A percentile compares a stretch with the other conserved stretches of the same genome.
Conservation (phyloP, 2,797 vertebrate genomes). For the Peromyscus attwateri region DNA sequence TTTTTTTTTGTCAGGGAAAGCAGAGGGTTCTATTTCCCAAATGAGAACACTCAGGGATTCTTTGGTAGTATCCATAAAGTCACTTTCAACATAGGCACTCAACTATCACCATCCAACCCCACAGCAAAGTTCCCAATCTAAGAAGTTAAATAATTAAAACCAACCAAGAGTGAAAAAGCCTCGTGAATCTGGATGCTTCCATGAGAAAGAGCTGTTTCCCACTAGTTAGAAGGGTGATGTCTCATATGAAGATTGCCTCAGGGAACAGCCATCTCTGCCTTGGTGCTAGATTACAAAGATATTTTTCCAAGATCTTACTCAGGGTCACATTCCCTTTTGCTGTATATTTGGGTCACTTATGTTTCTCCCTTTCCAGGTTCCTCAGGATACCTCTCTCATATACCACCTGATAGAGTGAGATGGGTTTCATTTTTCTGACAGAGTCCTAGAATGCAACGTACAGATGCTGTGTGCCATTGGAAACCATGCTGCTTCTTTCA, state of each 20-base stretch:
- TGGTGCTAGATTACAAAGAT: not conserved
- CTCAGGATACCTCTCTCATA: not conserved
- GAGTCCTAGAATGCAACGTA: not conserved
- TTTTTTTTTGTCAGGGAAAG: not conserved
- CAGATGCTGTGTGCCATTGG: not conserved
- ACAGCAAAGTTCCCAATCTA: not conserved
- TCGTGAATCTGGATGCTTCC: not conserved
- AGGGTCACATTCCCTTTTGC: not conserved
- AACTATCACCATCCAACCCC: not conserved
- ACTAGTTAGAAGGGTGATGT: not conserved
- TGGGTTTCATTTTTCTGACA: not conserved
- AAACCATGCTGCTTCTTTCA: not conserved
- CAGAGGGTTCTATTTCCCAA: not conserved
- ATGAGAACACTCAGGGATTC: not conserved
- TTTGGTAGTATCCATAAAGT: not conserved
- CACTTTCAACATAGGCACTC: not conserved
- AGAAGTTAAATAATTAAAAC: constrained; percentile 50
- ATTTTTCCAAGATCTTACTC: not conserved
- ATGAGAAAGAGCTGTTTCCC: not conserved
- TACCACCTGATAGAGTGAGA: not conserved
- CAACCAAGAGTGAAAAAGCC: constrained; percentile 3
- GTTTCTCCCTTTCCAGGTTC: not conserved
- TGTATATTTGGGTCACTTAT: not conserved
- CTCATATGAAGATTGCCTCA: not conserved
- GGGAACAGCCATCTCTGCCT: not conserved